Evolutionary conservation across 2,888 invertebrate genomes (phyloP), one percentile per base, ranked within the genome.

Genomic region (Entomobrya proxima): DNA sequence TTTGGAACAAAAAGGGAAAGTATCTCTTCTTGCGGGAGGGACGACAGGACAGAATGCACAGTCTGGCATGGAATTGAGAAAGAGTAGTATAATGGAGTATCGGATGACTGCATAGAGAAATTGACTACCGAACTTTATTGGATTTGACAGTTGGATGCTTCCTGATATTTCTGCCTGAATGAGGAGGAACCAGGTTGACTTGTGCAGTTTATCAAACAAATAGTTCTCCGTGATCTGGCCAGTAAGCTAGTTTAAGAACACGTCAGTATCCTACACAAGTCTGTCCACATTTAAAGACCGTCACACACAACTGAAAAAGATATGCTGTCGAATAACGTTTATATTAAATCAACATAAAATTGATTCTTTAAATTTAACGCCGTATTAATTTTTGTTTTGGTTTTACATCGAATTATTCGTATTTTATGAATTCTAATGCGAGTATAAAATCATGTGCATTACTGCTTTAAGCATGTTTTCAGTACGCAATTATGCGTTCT

Each of bases 131-230:
- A 82, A 84, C 82, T 88, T 89, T 89, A 89, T 89, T 87, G 89
- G 88, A 88, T 89, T 89, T 88, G 89, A 89, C 89, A 88, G 87
- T 88, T 84, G 88, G 88, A 87, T 88, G 88, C 87, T 82, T 88
- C 69, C 88, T 89, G 89, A 89, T 89, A 89, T 88, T 89, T 89
- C 87, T 88, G 88, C 86, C 85, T 77, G 82, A 86, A 61, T 87
- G 88, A 86, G 61, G 88, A 86, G 61, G 52, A 64, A 58, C 80
- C 83, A 76, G 83, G 79, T 87, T 84, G 84, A 80, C 55, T 85
- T 76, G 13, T 6, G 67, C 50, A 55, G 40, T 44, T 69, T 75
- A 75, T 67, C 67, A 37, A 81, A 76, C 50, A 52, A 76, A 82
- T 30, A 6, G 76, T 76, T 47, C 50, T 32, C 15, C 21, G 52